Evolutionary conservation across 2,113 vertebrate genomes (phyloP).

Genomic region (Setophaga petechia): DNA sequence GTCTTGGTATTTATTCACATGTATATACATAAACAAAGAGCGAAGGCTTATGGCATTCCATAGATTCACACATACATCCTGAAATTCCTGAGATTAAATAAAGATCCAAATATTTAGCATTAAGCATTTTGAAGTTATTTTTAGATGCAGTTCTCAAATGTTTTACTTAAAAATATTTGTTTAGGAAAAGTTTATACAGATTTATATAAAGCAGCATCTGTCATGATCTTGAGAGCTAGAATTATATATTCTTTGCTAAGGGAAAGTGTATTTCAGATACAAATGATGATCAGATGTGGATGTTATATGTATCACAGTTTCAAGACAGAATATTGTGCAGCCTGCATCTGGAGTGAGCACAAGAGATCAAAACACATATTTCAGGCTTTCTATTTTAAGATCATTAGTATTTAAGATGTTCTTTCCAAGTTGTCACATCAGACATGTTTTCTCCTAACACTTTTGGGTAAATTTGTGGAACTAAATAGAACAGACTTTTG

Average conservation of each 20-base stretch:
- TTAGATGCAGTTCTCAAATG: neutral
- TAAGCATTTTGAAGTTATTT: neutral
- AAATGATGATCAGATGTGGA: neutral
- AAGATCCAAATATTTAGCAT: neutral
- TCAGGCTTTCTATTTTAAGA: neutral
- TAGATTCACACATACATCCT: neutral
- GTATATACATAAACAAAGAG: neutral
- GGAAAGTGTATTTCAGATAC: neutral
- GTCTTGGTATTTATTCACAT: neutral
- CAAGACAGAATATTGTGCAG: neutral
- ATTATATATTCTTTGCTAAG: neutral
- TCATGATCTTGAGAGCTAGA: neutral
- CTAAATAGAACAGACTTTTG: neutral
- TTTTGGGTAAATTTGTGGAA: neutral
- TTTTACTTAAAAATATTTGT: neutral
- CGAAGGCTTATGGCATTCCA: neutral
- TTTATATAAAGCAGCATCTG: neutral
- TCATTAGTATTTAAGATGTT: neutral
- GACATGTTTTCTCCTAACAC: neutral
- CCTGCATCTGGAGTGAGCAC: neutral
- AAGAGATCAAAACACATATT: neutral
- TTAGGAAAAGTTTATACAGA: neutral
- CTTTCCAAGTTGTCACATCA: neutral
- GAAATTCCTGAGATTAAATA: neutral
- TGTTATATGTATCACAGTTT: neutral